Evolutionary conservation across 2,888 invertebrate genomes (phyloP), one percentile per base, ranked within the genome.

Genomic region (Galerucella nymphaeae): DNA sequence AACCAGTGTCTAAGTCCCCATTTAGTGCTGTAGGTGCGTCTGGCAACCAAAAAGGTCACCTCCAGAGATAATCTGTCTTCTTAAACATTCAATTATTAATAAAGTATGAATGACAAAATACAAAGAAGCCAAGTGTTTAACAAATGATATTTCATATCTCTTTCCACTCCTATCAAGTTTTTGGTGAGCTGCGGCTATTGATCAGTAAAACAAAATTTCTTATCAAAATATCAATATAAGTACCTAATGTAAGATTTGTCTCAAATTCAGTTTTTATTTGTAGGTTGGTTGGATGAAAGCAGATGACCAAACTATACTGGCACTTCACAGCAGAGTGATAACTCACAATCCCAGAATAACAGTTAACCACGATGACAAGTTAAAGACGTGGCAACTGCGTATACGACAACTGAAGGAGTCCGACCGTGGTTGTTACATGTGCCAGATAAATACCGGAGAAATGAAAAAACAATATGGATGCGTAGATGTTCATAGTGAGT

Each of bases 381-480:
- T 92, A 41, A 88, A 89, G 74, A 92, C 91, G 50, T 94, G 93
- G 93, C 91, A 91, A 83, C 89, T 94, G 50, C 92, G 93, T 83
- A 93, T 94, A 78, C 86, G 92, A 62, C 92, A 92, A 66, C 88
- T 93, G 78, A 91, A 91, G 86, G 93, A 93, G 78, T 90, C 91
- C 66, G 93, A 94, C 84, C 89, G 92, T 73, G 93, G 93, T 10
- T 93, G 93, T 82, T 94, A 94, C 85, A 93, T 93, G 93, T 94
- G 93, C 83, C 93, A 94, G 87, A 92, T 94, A 78, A 94, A 94
- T 85, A 93, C 93, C 3, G 91, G 88, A 76, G 90, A 91, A 71
- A 93, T 94, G 93, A 92, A 92, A 87, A 93, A 92, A 81, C 92
- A 93, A 85, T 89, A 92, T 70, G 93, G 93, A 69, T 94, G 93